Base-by-base conservation (phyloP, 2,888 invertebrate species). In the Hoplodrina ambigua region DNA sequence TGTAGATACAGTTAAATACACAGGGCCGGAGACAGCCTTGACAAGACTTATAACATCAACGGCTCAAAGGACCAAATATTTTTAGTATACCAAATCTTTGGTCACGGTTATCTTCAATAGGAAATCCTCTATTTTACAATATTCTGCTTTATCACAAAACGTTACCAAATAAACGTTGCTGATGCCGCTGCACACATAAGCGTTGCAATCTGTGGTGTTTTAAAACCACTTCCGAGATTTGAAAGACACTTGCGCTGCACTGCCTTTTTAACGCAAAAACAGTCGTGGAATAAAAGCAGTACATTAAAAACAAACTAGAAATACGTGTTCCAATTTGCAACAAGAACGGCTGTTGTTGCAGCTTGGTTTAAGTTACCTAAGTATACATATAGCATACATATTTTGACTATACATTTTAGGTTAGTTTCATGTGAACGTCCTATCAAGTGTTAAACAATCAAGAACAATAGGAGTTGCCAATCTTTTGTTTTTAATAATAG, bases 141-240 rank as follows among this genome's bases (percentile, higher is more conserved):
- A 55, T 58, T 62, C 15, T 30, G 30, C 11, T 58, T 6, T 61
- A 54, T 58, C 30, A 50, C 53, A 55, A 37, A 58, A 65, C 55
- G 49, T 69, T 62, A 41, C 55, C 13, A 62, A 62, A 62, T 65
- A 65, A 52, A 54, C 41, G 20, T 41, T 30, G 49, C 53, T 62
- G 25, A 49, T 59, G 30, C 20, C 41, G 46, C 17, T 46, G 44
- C 54, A 6, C 37, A 56, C 55, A 54, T 59, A 67, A 78, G 55
- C 55, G 54, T 53, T 55, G 69, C 60, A 61, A 75, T 79, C 63
- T 57, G 33, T 46, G 33, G 46, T 25, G 37, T 69, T 75, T 53
- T 41, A 69, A 61, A 63, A 80, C 65, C 50, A 66, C 65, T 63
- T 69, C 75, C 80, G 75, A 56, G 17, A 53, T 69, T 60, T 66